Conservation (phyloP, 2,797 vertebrate genomes). For the Syndactyla subalaris region DNA sequence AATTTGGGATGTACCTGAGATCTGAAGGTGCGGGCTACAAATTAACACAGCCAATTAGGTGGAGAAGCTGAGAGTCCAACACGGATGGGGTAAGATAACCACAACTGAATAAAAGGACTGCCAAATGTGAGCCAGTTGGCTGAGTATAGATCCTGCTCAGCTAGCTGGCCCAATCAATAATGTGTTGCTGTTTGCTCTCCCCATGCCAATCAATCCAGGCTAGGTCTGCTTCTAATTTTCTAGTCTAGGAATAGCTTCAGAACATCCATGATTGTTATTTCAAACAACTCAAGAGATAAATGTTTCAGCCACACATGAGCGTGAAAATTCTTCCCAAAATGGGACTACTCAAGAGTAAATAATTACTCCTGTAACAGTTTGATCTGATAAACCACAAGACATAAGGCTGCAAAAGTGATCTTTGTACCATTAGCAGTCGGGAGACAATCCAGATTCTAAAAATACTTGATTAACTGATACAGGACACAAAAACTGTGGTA, state of each 20-base stretch:
- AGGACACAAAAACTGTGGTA: background rate
- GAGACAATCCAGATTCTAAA: constrained; percentile 45
- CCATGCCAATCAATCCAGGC: constrained; percentile 12
- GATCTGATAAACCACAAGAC: constrained; percentile 27
- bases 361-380: constrained; percentile 50
- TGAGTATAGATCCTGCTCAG: constrained; percentile 13
- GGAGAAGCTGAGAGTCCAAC: constrained; percentile 51
- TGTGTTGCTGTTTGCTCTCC: constrained; percentile 18
- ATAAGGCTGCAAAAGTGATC: constrained; percentile 4
- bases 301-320: background rate
- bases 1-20: constrained; percentile 65
- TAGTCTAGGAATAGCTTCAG: constrained; percentile 34
- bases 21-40: constrained; percentile 55
- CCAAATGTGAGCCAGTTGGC: constrained; percentile 34
- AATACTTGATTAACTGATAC: constrained; percentile 16
- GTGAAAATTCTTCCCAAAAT: constrained; percentile 30
- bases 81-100: constrained; percentile 50
- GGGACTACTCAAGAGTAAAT: constrained; percentile 43
- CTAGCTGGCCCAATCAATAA: constrained; percentile 49
- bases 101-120: constrained; percentile 41
- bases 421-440: constrained; percentile 5
- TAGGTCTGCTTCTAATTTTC: constrained; percentile 47
- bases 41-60: constrained; percentile 66
- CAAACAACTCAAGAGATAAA: constrained; percentile 35
- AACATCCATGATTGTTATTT: constrained; percentile 34